These are phyloP conservation scores for Lepidothrix coronata DNA, from an alignment of 2,113 vertebrate species.

Conservation along the genomic window DNA sequence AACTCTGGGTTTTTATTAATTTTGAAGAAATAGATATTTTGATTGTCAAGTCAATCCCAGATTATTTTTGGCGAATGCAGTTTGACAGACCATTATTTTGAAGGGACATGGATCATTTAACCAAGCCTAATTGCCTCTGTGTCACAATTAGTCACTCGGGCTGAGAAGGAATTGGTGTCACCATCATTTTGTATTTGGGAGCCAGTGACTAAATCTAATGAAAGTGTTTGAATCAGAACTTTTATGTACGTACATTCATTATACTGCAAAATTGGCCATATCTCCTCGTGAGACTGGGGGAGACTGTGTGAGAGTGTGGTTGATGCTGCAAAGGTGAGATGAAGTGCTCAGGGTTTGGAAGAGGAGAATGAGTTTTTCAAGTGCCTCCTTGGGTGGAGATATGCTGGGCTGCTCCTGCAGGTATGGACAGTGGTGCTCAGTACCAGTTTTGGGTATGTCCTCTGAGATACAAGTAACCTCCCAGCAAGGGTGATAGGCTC, in stretches of 20 bases:
- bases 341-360: neutral
- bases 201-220: constrained; percentile 43
- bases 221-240: constrained; percentile 36
- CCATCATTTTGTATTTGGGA: constrained; percentile 24
- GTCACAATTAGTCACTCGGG: constrained; percentile 56
- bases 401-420: neutral
- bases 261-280: neutral
- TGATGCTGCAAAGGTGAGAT: neutral
- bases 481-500: neutral
- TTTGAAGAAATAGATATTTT: constrained; percentile 53
- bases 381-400: neutral
- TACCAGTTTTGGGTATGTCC: neutral
- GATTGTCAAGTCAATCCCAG: constrained; percentile 39
- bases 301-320: neutral
- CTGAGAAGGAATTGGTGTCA: constrained; percentile 34
- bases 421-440: neutral
- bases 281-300: neutral
- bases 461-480: neutral
- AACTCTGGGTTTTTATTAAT: constrained; percentile 1
- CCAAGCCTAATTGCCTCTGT: constrained; percentile 56
- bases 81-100: constrained; percentile 55
- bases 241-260: neutral
- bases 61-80: constrained; percentile 29
- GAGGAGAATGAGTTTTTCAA: neutral
- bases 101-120: constrained; percentile 62